Base-by-base conservation (phyloP, 2,113 vertebrate genomes). In the Urocynchramus pylzowi region DNA sequence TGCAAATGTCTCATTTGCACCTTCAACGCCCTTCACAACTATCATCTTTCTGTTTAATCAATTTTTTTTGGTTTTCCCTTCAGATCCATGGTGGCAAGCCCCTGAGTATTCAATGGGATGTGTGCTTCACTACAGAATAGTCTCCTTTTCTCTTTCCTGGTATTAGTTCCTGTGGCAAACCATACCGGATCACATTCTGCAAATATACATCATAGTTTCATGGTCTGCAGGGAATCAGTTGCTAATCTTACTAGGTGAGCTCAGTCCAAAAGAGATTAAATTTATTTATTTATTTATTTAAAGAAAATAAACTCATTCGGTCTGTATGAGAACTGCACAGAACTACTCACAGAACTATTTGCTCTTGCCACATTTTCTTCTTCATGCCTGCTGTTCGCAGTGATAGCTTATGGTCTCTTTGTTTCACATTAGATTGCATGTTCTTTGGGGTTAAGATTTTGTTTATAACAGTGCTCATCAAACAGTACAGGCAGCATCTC, bases 11-110 rank as follows among this genome's bases (percentile, higher is more conserved):
- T 81, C 53, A 90, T 63, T 31, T 30, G 15, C 20, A 81, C 39
- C 68, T 95, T 95, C 68, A 92, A 24, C 0, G 49, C 53, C 88
- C 88, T 96, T 96, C 93, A 94, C 71, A 95, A 95, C 42, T 67
- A 63, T 84, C 86, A 86, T 63, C 56, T 86, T 86, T 87, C 61
- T 73, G 30, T 85, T 91, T 71, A 94, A 93, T 81, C 45, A 37
- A 16, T 68, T 90, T 68, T 90, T 93, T 89, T 96, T 81, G 16
- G 44, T 84, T 80, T 87, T 94, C 6, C 13, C 4, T 83, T 61
- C 26, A 77, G 30, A n/a, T 88, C n/a, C 35, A 7, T 41, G 39
- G 31, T 45, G n/a, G 57, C 41, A 68, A 76, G 67, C 12, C 26
- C 22, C 42, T 56, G 20, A 31, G 18, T 50, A 35, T 59, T 83